Conservation (phyloP, 2,113 vertebrate species). For the Marcusenius ussheri region DNA sequence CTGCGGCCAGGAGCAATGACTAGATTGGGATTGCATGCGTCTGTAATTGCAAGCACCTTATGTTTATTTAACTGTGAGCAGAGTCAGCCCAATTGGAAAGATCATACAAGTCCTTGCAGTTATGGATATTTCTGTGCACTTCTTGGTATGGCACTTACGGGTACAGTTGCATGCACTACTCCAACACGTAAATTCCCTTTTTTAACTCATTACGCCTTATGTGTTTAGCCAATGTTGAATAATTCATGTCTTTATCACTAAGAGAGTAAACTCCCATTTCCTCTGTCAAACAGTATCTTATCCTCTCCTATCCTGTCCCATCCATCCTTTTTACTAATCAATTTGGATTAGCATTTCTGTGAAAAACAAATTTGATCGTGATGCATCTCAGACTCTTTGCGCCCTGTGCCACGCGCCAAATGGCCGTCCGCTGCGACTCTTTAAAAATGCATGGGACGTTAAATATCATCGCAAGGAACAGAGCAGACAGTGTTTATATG, state of each 20-base stretch:
- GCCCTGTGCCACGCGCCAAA: not conserved
- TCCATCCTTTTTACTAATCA: not conserved
- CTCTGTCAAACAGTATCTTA: not conserved
- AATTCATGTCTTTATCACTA: not conserved
- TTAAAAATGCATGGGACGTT: constrained; percentile 16
- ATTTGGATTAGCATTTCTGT: not conserved
- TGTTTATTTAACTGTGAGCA: not conserved
- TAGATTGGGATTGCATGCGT: constrained; percentile 22
- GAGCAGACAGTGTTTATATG: constrained; percentile 28
- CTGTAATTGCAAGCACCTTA: constrained; percentile 19
- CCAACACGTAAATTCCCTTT: not conserved
- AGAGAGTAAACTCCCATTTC: not conserved
- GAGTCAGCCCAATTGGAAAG: not conserved
- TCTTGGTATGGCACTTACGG: not conserved
- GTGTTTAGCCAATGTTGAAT: not conserved
- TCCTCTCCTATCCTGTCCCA: not conserved
- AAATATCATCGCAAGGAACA: constrained; percentile 22
- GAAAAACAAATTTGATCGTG: not conserved
- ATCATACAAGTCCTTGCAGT: not conserved
- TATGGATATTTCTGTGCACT: not conserved
- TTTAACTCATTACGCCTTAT: not conserved
- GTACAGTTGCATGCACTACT: no score
- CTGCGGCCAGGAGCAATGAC: constrained; percentile 19
- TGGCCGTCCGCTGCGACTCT: not conserved
- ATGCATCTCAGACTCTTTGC: not conserved